A percentile compares a stretch with the other conserved stretches of the same genome.
Evolutionary conservation across 2,797 vertebrate species (phyloP).

Genomic region (Cossypha polioptera): DNA sequence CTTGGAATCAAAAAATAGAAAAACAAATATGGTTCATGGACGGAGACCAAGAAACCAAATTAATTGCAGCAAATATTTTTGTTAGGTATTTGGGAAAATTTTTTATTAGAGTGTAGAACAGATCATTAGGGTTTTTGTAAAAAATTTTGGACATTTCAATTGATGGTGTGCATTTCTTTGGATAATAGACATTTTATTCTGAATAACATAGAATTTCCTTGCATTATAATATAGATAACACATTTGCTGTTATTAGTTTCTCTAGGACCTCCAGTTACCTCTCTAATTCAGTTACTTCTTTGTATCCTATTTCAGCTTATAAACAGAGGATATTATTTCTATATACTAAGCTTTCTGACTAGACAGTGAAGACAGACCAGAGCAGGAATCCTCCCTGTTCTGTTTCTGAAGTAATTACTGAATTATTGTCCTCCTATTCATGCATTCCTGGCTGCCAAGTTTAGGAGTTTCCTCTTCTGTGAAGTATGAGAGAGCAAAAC

Average conservation of each 20-base stretch:
- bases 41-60: not conserved
- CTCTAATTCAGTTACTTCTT: not conserved
- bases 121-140: not conserved
- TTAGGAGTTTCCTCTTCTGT: not conserved
- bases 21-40: not conserved
- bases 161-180: accelerated
- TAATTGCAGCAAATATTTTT: not conserved
- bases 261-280: not conserved
- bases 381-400: not conserved
- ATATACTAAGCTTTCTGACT: not conserved
- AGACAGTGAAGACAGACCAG: not conserved
- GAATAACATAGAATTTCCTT: not conserved
- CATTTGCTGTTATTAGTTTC: not conserved
- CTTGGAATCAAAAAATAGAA: not conserved
- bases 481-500: not conserved
- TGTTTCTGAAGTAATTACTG: not conserved
- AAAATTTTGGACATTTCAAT: not conserved
- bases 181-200: not conserved
- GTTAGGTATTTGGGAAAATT: not conserved
- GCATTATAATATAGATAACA: not conserved
- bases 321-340: not conserved
- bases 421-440: not conserved
- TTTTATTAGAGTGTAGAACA: not conserved
- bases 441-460: not conserved
- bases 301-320: not conserved